Percentiles rank a stretch among this genome's conserved stretches.
These are phyloP conservation scores for Eupithecia pulchellata DNA, from an alignment of 2,888 invertebrate genomes.

Conservation along the genomic window DNA sequence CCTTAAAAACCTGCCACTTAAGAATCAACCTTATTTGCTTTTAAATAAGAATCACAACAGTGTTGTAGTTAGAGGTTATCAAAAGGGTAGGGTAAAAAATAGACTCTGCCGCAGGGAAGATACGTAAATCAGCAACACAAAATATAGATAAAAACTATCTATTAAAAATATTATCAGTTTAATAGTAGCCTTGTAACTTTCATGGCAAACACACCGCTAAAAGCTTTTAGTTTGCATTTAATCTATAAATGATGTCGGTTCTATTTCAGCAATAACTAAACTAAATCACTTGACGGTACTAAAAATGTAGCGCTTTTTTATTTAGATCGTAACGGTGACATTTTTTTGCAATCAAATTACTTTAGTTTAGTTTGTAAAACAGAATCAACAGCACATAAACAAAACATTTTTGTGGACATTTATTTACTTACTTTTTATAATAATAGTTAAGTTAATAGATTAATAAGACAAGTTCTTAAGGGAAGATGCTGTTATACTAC, in stretches of 20 bases:
- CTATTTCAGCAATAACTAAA: neutral
- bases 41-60: constrained; percentile 52
- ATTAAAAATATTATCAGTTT: neutral
- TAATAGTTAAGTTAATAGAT: too few relatives aligned
- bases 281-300: neutral
- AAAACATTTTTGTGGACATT: too few relatives aligned
- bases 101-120: neutral
- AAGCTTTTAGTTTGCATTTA: neutral
- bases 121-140: neutral
- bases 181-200: neutral
- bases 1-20: constrained; percentile 26
- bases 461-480: too few relatives aligned
- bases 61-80: constrained; percentile 54
- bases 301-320: neutral
- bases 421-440: too few relatives aligned
- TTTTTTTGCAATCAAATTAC: neutral
- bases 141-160: too few relatives aligned
- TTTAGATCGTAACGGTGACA: neutral
- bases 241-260: neutral
- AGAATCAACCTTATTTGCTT: constrained; percentile 47
- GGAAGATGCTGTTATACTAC: too few relatives aligned
- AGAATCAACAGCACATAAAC: too few relatives aligned
- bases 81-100: constrained; percentile 49
- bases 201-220: too few relatives aligned
- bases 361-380: neutral